Percentiles rank a stretch among this genome's conserved stretches.
Conservation (phyloP, 2,888 invertebrate genomes). For the Petrolisthes manimaculis region DNA sequence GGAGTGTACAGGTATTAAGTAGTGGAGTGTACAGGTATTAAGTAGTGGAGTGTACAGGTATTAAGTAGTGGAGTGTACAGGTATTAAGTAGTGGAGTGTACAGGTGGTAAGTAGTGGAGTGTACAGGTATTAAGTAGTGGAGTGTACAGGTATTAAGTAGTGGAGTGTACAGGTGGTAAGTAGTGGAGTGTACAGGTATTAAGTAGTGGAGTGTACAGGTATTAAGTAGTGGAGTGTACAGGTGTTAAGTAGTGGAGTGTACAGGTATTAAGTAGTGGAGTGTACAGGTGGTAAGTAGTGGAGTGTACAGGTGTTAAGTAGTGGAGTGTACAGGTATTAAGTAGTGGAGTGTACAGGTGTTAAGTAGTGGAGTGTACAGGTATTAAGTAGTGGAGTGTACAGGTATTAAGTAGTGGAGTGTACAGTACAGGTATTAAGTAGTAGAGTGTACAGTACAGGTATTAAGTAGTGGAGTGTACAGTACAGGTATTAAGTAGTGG, state of each 20-base stretch:
- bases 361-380: not conserved
- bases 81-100: not conserved
- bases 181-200: no score
- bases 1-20: not conserved
- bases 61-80: conserved; percentile 37
- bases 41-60: not conserved
- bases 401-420: conserved; percentile 10
- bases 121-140: conserved; percentile 26
- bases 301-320: conserved; percentile 31
- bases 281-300: conserved; percentile 17
- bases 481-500: no score
- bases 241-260: conserved; percentile 33
- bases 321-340: not conserved
- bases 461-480: not conserved
- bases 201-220: conserved; percentile 38
- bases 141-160: conserved; percentile 15
- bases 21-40: conserved; percentile 33
- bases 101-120: conserved; percentile 26
- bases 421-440: no score
- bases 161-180: conserved; percentile 34
- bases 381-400: conserved; percentile 36
- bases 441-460: conserved; percentile 32
- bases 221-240: not conserved
- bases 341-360: conserved; percentile 35
- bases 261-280: conserved; percentile 20